Evolutionary conservation across 2,888 invertebrate genomes (phyloP), one percentile per base, ranked within the genome.

Genomic region (Eretmocerus hayati): DNA sequence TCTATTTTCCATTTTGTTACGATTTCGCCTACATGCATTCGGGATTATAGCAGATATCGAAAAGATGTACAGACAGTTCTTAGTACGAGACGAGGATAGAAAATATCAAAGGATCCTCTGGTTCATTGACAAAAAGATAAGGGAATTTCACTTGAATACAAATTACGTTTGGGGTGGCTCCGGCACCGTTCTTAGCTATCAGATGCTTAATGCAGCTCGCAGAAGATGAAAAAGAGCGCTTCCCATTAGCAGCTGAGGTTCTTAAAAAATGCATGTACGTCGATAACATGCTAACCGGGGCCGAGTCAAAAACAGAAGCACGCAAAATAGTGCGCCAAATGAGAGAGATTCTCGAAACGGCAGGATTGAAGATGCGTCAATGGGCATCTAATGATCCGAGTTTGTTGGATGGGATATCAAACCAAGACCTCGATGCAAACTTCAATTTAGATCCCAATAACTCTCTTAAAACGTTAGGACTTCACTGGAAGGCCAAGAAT

Each of bases 51-150:
- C 39, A 4, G 38, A 39, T 8, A 45, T 45, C 6, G 39, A 20
- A 15, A 32, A 46, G n/a, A 39, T 39, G 46, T 39, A 39, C 33
- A 21, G 46, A 1, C 46, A 46, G 18, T 11, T 46, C 18, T 11
- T 31, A 2, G 20, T 46, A 8, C 26, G 19, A 16, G 6, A 22
- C 9, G 26, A 40, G 4, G 40, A 40, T 15, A 5, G 40, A 15
- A 22, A 37, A 20, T 44, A 16, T 44, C 44, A 44, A n/a, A n/a
- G 21, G 20, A 30, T 44, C n/a, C 13, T 44, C 5, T 36, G 44
- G 44, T 15, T n/a, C 4, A 1, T 15, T 2, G 23, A 37, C 1
- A 16, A 15, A 3, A 18, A 44, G 20, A 23, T 40, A 5, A 15
- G 6, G 16, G n/a, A 6, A 8, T 40, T 4, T 5, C 3, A 13